A percentile compares a stretch with the other conserved stretches of the same genome.
Evolutionary conservation across 2,888 invertebrate species (phyloP).

Genomic region (Caenorhabditis wallacei): DNA sequence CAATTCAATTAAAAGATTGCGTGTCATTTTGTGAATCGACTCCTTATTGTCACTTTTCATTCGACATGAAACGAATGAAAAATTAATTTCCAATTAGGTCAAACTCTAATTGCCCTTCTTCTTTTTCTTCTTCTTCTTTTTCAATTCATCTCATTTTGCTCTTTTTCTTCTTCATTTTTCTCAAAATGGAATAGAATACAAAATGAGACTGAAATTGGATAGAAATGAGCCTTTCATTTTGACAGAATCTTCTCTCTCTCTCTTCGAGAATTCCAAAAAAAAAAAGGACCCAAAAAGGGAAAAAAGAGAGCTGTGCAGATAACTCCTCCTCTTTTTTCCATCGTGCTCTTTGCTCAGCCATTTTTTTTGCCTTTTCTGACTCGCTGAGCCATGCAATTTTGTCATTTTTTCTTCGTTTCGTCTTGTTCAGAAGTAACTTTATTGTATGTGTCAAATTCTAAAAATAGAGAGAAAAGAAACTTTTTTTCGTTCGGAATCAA

Average conservation of each 20-base stretch:
- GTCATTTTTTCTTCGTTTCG: slow-evolving; percentile 19
- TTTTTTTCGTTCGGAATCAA: not conserved
- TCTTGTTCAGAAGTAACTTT: slow-evolving; percentile 35
- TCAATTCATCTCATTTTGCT: slow-evolving; percentile 10
- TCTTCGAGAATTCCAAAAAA: not conserved
- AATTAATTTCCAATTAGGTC: slow-evolving; percentile 28
- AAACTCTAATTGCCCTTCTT: slow-evolving; percentile 3
- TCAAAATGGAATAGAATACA: slow-evolving; percentile 18
- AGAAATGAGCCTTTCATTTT: slow-evolving; percentile 33
- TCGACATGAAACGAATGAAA: slow-evolving; percentile 12
- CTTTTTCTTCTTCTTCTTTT: slow-evolving; percentile 16
- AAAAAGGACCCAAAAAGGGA: not conserved
- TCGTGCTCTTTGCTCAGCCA: slow-evolving; percentile 43
- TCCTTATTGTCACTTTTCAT: not conserved
- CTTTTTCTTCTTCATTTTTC: slow-evolving; percentile 15
- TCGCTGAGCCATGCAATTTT: slow-evolving; percentile 52
- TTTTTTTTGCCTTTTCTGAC: slow-evolving; percentile 47
- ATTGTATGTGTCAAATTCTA: slow-evolving; percentile 18
- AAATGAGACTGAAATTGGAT: slow-evolving; percentile 54
- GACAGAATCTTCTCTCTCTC: slow-evolving; percentile 6
- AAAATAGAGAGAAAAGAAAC: no score
- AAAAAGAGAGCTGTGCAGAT: not conserved
- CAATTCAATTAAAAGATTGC: not conserved
- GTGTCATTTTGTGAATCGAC: slow-evolving; percentile 1
- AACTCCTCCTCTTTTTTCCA: not conserved